phyloP scores from a whole-genome alignment of 2,888 invertebrate genomes.

The Plebejus anna region DNA sequence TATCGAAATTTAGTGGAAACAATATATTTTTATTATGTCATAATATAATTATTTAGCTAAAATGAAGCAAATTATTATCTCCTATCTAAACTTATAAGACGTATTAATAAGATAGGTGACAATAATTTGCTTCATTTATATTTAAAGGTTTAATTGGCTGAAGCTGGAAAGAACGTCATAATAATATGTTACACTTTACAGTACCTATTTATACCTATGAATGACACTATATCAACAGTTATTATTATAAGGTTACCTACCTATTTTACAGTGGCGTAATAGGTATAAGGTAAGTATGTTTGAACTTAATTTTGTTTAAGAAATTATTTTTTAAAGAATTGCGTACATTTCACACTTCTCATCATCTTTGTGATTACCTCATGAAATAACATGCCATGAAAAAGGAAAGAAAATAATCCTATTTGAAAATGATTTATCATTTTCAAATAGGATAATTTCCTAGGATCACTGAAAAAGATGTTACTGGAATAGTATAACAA shows the following conservation, averaged over 20 bases:
- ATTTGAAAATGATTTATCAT: not conserved
- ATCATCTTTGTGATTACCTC: not conserved
- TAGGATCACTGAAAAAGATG: constrained; percentile 1
- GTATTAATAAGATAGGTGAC: not conserved
- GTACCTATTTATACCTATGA: no score
- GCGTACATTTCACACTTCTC: not conserved
- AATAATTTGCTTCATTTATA: not conserved
- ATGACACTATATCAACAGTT: no score
- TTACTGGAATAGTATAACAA: constrained; percentile 35
- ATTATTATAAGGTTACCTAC: no score
- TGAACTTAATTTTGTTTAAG: no score
- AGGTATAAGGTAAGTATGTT: no score
- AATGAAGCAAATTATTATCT: no score
- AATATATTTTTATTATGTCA: not conserved
- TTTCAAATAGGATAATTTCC: constrained; percentile 1
- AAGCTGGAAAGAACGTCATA: no score
- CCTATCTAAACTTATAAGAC: no score
- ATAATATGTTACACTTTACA: no score
- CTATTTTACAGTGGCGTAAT: no score
- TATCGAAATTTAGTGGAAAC: constrained; percentile 17
- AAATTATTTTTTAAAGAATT: no score
- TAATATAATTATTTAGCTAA: not conserved
- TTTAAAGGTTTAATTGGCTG: no score
- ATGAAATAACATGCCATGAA: not conserved
- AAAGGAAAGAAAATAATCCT: not conserved